Base-by-base conservation (phyloP, 2,888 invertebrate species). In the Beris morrisii region DNA sequence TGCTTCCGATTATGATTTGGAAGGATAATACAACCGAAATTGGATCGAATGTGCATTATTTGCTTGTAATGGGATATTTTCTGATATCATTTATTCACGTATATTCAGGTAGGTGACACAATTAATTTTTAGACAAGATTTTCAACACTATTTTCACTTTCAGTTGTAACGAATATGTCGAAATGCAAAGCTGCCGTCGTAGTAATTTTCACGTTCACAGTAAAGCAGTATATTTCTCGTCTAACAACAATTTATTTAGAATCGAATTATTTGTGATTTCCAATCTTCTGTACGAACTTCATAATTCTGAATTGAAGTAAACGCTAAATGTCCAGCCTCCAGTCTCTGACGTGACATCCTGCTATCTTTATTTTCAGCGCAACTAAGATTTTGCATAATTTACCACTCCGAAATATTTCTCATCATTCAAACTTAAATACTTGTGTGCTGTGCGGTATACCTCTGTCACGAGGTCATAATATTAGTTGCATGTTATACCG, bases 1-100 rank as follows among this genome's bases (percentile, higher is more conserved):
- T 87, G 3, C 74, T 89, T 15, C 88, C 89, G 0, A 83, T 83
- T 73, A 77, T 87, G 67, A 87, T 89, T 69, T 89, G 89, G 89
- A 77, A 77, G 22, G 78, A 75, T 57, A 80, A 81, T 50, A 78
- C 78, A 11, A 79, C 79, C 3, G 78, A 77, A 22, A 72, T 78
- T 28, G 80, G 79, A 4, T 73, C 75, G 5, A 77, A 77, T 6
- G 73, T 83, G 11, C 88, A 88, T 74, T 82, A 84, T 69, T 71
- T 81, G 7, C 82, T 91, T 1, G 88, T 90, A 3, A 84, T 85
- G 66, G 80, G 84, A 0, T 91, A 91, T 74, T 86, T 86, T 64
- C 81, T 86, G 22, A 81, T 88, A 9, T 86, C 88, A 1, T 84
- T 87, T 68, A 78, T 86, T 43, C 84, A 86, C 67, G 85, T 88